These are phyloP conservation scores for Limnodromus scolopaceus DNA, from an alignment of 2,797 vertebrate genomes.

Conservation along the genomic window DNA sequence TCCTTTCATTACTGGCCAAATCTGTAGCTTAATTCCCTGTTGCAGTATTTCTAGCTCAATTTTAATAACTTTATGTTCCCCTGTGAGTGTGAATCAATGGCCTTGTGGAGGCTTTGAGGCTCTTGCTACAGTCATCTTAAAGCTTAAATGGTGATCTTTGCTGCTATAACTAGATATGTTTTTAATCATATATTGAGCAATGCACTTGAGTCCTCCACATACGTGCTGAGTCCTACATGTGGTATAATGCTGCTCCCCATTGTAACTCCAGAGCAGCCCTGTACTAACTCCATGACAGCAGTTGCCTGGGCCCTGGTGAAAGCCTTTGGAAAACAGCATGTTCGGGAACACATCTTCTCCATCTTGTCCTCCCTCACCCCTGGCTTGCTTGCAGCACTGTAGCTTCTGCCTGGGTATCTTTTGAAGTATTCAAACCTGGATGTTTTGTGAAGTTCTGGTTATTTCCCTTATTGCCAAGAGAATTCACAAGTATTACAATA, in stretches of 20 bases:
- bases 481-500: not conserved
- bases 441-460: not conserved
- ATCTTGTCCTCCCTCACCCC: not conserved
- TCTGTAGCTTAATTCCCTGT: conserved; percentile 40
- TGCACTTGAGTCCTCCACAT: not conserved
- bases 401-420: not conserved
- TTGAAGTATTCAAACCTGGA: not conserved
- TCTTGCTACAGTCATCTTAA: conserved; percentile 7
- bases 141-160: conserved; percentile 34
- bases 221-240: accelerated
- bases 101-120: not conserved
- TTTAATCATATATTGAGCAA: conserved; percentile 12
- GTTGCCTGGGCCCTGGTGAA: not conserved
- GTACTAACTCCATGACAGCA: not conserved
- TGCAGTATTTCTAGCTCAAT: conserved; percentile 39
- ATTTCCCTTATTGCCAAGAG: not conserved
- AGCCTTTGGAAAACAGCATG: not conserved
- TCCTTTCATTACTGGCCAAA: conserved; percentile 66
- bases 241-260: not conserved
- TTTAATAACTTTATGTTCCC: conserved; percentile 12
- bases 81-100: not conserved
- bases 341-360: not conserved
- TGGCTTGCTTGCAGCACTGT: not conserved
- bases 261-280: not conserved
- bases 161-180: not conserved